Evolutionary conservation across 2,888 invertebrate species (phyloP), one percentile per base, ranked within the genome.

Genomic region (Agrochola lota): DNA sequence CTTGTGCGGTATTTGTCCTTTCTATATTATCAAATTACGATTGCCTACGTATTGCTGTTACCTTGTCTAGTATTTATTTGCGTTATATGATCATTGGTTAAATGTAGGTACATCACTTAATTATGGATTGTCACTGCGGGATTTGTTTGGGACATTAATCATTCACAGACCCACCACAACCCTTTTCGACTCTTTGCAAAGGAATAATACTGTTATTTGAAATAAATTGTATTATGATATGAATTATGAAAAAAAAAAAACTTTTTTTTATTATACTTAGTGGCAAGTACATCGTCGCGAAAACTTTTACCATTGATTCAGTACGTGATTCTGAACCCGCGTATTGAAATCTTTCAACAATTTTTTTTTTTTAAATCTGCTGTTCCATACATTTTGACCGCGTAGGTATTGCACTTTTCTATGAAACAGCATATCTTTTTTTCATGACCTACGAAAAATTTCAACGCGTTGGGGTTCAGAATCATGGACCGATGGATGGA

Each of bases 11-110:
- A 84, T 85, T 88, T 88, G 66, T 70, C 66, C 75, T 80, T 88
- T 87, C 83, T 89, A 89, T 90, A 87, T 87, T 87, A 89, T 89
- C 85, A 85, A 84, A 89, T 91, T 88, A 90, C 85, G 85, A 87
- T 89, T 87, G 83, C 72, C 69, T 85, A 73, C 68, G 30, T 80
- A 72, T 46, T 55, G 46, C 12, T 77, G 20, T 74, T 80, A 73
- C n/a, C 68, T 35, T 60, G 1, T 40, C 60, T 62, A 40, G 35
- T 60, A 74, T 43, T 12, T 70, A 62, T 12, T 43, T 55, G 26
- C 52, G 26, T 73, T 23, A 23, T 30, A 68, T 40, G 49, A 52
- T 52, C 26, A 26, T 26, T 52, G 6, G 40, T 71, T 52, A 17
- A 26, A 26, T 26, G 5, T 70, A 40, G n/a, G 12, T 26, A 69